A percentile compares a stretch with the other conserved stretches of the same genome.
Conservation (phyloP, 2,113 vertebrate genomes). For the Psilopsiagon aurifrons region DNA sequence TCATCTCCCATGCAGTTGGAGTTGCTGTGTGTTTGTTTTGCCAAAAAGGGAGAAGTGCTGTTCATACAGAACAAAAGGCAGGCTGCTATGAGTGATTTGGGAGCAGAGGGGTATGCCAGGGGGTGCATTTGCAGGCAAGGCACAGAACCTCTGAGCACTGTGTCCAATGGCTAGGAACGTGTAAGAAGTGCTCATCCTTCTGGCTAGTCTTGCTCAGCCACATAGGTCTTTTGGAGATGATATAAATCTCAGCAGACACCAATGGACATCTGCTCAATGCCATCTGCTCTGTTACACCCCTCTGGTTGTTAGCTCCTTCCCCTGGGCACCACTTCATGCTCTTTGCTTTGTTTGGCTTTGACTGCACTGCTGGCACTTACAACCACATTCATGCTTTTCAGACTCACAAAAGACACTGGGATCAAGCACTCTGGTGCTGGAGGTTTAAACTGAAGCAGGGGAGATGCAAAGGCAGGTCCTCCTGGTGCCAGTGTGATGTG, state of each 20-base stretch:
- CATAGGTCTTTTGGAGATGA: not conserved
- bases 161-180: not conserved
- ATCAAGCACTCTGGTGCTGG: not conserved
- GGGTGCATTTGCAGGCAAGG: not conserved
- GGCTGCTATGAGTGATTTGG: not conserved
- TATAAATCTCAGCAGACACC: not conserved
- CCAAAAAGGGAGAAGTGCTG: not conserved
- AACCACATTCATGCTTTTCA: not conserved
- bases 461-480: not conserved
- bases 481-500: not conserved
- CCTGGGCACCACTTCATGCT: not conserved
- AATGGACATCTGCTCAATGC: not conserved
- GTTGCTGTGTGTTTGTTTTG: not conserved
- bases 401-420: not conserved
- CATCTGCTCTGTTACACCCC: constrained; percentile 10
- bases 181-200: not conserved
- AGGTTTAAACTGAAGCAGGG: not conserved
- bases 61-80: not conserved
- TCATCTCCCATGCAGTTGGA: not conserved
- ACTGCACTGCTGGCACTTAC: not conserved
- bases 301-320: not conserved
- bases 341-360: not conserved
- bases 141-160: not conserved
- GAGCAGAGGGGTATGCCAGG: not conserved
- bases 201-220: not conserved